Evolutionary conservation across 2,113 vertebrate species (phyloP).

Genomic region (Laticauda laticaudata): DNA sequence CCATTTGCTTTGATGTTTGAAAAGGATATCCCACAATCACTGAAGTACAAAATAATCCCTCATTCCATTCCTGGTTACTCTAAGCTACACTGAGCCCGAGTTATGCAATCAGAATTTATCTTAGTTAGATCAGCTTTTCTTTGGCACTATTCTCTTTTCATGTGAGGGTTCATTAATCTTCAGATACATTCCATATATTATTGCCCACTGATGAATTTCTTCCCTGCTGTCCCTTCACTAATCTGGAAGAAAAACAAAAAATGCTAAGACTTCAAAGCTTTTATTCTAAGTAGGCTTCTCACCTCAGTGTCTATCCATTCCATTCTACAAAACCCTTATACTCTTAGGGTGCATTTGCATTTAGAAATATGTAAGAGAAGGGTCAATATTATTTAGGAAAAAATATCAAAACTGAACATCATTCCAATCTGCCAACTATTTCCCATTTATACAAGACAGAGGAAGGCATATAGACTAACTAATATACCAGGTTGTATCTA

Average conservation of each 20-base stretch:
- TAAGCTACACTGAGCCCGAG: not conserved
- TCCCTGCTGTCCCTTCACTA: not conserved
- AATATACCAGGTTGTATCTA: not conserved
- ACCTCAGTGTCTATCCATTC: not conserved
- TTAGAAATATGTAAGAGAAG: not conserved
- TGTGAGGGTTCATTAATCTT: not conserved
- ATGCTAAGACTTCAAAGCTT: not conserved
- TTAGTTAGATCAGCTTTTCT: not conserved
- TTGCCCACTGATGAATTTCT: not conserved
- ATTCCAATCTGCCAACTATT: conserved; percentile 23
- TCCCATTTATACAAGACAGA: conserved; percentile 35
- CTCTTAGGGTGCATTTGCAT: not conserved
- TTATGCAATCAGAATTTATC: too few species aligned
- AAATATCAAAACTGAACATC: conserved; percentile 18
- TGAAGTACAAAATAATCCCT: not conserved
- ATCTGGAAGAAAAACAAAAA: not conserved
- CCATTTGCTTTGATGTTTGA: not conserved
- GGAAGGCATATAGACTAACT: not conserved
- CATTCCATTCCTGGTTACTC: not conserved
- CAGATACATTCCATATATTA: not conserved
- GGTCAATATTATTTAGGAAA: not conserved
- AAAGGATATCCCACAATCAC: not conserved
- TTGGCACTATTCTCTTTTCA: not conserved
- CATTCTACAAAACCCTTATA: not conserved
- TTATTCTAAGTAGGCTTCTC: not conserved